Conservation (phyloP, 2,797 vertebrate species). For the Labroides dimidiatus region DNA sequence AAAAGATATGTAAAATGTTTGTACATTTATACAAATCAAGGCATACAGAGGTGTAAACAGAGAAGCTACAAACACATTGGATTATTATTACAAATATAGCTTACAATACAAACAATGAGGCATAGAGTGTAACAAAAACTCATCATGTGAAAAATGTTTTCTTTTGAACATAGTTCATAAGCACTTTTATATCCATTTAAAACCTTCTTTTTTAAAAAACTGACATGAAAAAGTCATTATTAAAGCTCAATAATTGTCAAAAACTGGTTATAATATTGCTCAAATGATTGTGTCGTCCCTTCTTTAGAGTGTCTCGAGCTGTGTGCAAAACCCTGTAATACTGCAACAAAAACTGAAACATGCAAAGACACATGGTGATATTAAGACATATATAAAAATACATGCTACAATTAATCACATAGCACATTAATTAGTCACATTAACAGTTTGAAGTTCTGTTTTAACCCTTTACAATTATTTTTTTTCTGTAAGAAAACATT, state of each 20-base stretch:
- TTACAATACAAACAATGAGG: conserved; percentile 5
- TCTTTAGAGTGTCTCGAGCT: conserved; percentile 21
- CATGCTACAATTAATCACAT: background rate
- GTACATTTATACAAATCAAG: conserved; percentile 78
- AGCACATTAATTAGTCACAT: background rate
- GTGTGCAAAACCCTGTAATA: conserved; percentile 23
- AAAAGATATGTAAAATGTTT: conserved; percentile 42
- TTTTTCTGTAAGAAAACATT: background rate
- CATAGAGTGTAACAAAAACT: conserved; percentile 26
- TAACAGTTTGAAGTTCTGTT: too few species aligned
- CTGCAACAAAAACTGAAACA: conserved; percentile 23
- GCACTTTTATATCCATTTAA: conserved; percentile 57
- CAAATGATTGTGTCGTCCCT: conserved; percentile 48
- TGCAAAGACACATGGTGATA: conserved; percentile 4
- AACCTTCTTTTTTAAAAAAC: conserved; percentile 46
- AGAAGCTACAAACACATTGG: conserved; percentile 17
- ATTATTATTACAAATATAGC: conserved; percentile 40
- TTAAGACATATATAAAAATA: conserved; percentile 13
- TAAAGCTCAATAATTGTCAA: conserved; percentile 31
- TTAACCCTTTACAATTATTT: background rate
- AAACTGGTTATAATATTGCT: conserved; percentile 54
- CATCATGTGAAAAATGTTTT: background rate
- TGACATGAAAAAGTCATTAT: conserved; percentile 28
- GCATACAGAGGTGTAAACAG: conserved; percentile 61
- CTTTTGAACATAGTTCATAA: conserved; percentile 50